A percentile compares a stretch with the other conserved stretches of the same genome.
phyloP scores from a whole-genome alignment of 2,797 vertebrate genomes.

The Clarias fuscus region DNA sequence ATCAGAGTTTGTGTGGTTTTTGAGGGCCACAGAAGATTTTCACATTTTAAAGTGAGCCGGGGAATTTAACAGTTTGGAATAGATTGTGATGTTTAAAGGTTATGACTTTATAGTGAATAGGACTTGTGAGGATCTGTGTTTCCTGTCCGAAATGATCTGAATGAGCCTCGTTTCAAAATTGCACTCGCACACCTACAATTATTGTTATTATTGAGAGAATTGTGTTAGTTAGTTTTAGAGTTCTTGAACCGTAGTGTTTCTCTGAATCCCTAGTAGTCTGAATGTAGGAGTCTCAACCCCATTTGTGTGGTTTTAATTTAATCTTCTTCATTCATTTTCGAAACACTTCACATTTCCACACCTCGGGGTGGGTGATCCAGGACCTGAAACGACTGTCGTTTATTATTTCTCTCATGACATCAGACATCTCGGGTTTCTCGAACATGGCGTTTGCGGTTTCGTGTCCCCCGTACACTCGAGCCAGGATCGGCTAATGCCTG shows the following conservation, averaged over 20 bases:
- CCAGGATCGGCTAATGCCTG: not conserved
- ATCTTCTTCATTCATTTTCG: not conserved
- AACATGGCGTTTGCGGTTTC: not conserved
- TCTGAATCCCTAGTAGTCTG: not conserved
- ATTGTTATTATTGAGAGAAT: not conserved
- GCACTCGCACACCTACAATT: not conserved
- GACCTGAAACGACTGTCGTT: not conserved
- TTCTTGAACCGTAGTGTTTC: not conserved
- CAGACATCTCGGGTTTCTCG: not conserved
- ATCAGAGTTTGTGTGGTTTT: too few species aligned
- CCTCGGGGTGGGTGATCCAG: not conserved
- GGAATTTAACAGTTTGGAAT: too few species aligned
- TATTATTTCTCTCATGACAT: not conserved
- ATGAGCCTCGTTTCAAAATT: not conserved
- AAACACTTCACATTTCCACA: not conserved
- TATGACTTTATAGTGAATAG: too few species aligned
- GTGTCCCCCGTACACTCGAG: not conserved
- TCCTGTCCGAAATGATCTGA: not conserved
- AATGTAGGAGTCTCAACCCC: not conserved
- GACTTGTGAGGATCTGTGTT: not conserved
- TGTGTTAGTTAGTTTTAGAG: not conserved
- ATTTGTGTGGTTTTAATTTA: not conserved
- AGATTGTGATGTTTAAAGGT: too few species aligned
- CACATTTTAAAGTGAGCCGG: too few species aligned
- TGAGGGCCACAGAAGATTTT: too few species aligned